A percentile compares a stretch with the other conserved stretches of the same genome.
Conservation (phyloP, 2,113 vertebrate genomes). For the Silurus asotus region DNA sequence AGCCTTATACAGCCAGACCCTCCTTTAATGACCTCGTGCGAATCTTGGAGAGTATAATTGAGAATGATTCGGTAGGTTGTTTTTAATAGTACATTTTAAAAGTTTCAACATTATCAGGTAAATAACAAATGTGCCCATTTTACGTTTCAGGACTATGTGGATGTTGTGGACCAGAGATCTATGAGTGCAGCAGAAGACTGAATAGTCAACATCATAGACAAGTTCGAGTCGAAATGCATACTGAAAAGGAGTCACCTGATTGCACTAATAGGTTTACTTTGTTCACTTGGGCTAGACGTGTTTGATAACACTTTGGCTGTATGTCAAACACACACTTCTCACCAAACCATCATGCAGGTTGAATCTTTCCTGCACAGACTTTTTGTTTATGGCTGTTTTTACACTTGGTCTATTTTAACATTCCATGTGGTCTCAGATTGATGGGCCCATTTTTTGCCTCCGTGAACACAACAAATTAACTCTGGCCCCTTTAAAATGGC, state of each 20-base stretch:
- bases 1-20: slow-evolving; percentile 66
- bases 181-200: slow-evolving; percentile 35
- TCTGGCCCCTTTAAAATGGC: neutral
- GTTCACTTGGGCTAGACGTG: neutral
- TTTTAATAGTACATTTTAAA: neutral
- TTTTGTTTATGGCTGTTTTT: neutral
- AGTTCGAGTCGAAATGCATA: neutral
- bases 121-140: slow-evolving; percentile 6
- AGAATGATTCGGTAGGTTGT: slow-evolving; percentile 68
- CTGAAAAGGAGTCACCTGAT: neutral
- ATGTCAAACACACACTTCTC: neutral
- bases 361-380: slow-evolving; percentile 4
- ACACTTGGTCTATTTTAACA: neutral
- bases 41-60: slow-evolving; percentile 68
- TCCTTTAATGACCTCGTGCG: slow-evolving; percentile 64
- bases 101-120: slow-evolving; percentile 19
- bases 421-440: neutral
- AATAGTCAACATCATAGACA: neutral
- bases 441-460: neutral
- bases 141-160: slow-evolving; percentile 70
- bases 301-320: neutral
- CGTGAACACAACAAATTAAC: neutral
- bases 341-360: neutral
- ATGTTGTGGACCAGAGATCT: slow-evolving; percentile 58
- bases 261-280: neutral